Conservation (phyloP, 2,797 vertebrate species). For the Ambastaia sidthimunki region DNA sequence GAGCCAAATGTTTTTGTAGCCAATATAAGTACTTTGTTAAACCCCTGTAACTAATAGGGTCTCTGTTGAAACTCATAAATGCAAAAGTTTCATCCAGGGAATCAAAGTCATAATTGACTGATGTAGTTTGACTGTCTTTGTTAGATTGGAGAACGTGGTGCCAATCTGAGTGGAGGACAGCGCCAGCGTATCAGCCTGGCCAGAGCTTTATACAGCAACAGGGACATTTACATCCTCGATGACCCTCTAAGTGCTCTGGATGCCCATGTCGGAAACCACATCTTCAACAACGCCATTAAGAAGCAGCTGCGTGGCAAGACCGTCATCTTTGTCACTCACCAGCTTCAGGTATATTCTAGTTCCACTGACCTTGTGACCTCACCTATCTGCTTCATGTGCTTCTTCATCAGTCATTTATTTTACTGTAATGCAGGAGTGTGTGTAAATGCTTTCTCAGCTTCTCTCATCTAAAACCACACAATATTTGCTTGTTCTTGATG, state of each 20-base stretch:
- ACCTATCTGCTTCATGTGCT: too few relatives aligned
- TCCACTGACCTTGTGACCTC: neutral
- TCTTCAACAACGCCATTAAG: constrained; percentile 90
- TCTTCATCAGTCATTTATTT: too few relatives aligned
- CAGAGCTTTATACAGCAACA: constrained; percentile 89
- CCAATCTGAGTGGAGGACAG: constrained; percentile 91
- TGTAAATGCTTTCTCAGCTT: too few relatives aligned
- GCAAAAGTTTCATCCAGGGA: too few relatives aligned
- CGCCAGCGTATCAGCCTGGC: constrained; percentile 91
- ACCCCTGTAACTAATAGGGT: too few relatives aligned
- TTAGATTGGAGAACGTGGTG: constrained; percentile 90
- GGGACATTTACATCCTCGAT: constrained; percentile 88
- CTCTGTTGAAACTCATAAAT: too few relatives aligned
- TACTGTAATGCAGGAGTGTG: too few relatives aligned
- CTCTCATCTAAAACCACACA: too few relatives aligned
- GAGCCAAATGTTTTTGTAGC: too few relatives aligned
- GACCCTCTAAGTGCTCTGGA: constrained; percentile 94
- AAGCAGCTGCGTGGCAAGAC: constrained; percentile 89
- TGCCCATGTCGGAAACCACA: constrained; percentile 91
- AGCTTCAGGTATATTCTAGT: constrained; percentile 84
- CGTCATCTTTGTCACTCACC: constrained; percentile 89
- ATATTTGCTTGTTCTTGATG: neutral
- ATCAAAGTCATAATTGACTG: neutral
- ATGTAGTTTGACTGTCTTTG: neutral
- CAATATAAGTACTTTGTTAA: too few relatives aligned